These are phyloP conservation scores for Boloria euphrosyne DNA, from an alignment of 2,888 invertebrate genomes.

Conservation along the genomic window DNA sequence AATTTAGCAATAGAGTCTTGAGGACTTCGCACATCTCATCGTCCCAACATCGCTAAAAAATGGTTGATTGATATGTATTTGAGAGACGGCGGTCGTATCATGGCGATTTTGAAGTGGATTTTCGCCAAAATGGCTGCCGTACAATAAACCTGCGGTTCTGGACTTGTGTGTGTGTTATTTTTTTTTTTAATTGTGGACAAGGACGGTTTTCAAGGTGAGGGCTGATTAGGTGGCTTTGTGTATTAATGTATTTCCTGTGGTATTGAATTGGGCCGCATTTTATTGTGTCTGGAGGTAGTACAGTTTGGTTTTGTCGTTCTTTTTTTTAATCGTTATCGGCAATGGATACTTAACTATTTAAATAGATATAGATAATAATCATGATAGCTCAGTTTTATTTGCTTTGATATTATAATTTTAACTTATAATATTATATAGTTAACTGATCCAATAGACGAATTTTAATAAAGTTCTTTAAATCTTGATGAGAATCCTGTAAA, in stretches of 20 bases:
- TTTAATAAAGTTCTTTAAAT: too few species aligned
- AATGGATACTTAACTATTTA: background rate
- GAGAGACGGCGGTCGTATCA: conserved; percentile 56
- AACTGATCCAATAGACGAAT: too few species aligned
- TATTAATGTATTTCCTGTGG: conserved; percentile 4
- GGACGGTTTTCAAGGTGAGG: conserved; percentile 59
- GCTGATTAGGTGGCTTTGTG: conserved; percentile 24
- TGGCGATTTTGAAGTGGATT: conserved; percentile 52
- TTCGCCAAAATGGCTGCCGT: conserved; percentile 77
- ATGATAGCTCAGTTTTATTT: too few species aligned
- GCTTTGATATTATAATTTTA: too few species aligned
- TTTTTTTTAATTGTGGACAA: conserved; percentile 34
- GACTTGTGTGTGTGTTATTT: conserved; percentile 46
- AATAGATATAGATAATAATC: too few species aligned
- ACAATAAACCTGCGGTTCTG: conserved; percentile 46
- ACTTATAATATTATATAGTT: too few species aligned
- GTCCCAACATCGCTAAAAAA: conserved; percentile 41
- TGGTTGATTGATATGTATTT: conserved; percentile 67
- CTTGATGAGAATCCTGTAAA: too few species aligned
- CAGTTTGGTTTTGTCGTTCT: background rate
- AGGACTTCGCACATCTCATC: conserved; percentile 30
- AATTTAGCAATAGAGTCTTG: conserved; percentile 69
- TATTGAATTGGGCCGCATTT: conserved; percentile 5
- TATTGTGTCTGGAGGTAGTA: background rate
- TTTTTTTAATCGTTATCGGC: background rate